Percentiles rank a stretch among this genome's conserved stretches.
phyloP scores from a whole-genome alignment of 2,113 vertebrate species.

The Scortum barcoo region DNA sequence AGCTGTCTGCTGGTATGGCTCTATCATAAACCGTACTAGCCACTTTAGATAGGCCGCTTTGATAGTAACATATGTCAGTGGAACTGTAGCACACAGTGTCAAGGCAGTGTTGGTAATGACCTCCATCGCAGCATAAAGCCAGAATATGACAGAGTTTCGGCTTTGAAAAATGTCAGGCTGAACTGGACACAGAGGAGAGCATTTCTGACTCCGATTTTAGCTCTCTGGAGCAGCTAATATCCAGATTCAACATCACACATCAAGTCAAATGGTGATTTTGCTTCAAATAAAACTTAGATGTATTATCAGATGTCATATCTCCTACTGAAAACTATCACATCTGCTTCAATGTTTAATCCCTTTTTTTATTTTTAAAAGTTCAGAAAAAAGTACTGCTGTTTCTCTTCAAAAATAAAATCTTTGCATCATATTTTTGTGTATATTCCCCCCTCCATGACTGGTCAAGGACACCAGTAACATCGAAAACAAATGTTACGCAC shows the following conservation, averaged over 20 bases:
- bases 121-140: neutral
- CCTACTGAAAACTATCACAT: neutral
- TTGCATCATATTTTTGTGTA: neutral
- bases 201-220: neutral
- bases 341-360: neutral
- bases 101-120: conserved; percentile 34
- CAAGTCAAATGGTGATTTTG: neutral
- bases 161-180: conserved; percentile 27
- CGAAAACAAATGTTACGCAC: conserved; percentile 2
- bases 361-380: neutral
- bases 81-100: conserved; percentile 31
- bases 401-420: neutral
- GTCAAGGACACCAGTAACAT: conserved; percentile 11
- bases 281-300: neutral
- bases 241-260: conserved; percentile 4
- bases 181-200: neutral
- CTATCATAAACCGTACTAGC: conserved; percentile 65
- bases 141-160: neutral
- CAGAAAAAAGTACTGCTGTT: neutral
- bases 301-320: neutral
- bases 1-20: conserved; percentile 65
- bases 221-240: neutral
- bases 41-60: conserved; percentile 60
- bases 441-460: neutral
- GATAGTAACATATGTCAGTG: conserved; percentile 62